Evolutionary conservation across 2,888 invertebrate species (phyloP), one percentile per base, ranked within the genome.

Genomic region (Lepidocyrtoides sp.): DNA sequence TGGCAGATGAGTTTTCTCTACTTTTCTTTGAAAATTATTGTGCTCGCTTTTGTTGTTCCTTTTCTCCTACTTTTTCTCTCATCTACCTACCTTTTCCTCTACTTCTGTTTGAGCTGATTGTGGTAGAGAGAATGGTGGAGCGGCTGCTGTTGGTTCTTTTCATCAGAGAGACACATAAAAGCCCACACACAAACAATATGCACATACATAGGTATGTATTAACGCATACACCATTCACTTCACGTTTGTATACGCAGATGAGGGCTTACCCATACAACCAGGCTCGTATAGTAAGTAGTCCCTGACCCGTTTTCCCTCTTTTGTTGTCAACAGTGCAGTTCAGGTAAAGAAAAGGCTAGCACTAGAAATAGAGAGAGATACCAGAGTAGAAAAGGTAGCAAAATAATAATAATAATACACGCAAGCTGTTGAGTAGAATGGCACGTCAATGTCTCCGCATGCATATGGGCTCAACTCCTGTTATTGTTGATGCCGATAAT

Each of bases 281-380:
- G n/a, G n/a, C 48, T 48, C 7, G 48, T 48, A 2, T 48, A 36
- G 36, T 36, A 36, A n/a, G 51, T 72, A 81, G 81, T 57, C 81
- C 81, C 81, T 81, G 81, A 81, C 81, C 81, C 60, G 81, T 20
- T 81, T 81, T 81, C 23, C 17, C 77, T 77, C 72, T 77, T 77
- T 51, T 75, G 77, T 51, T 77, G 51, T 17, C 77, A 51, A 7
- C 77, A 77, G 32, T 29, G 20, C 26, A 26, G 17, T n/a, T n/a
- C 5, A 2, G 8, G 57, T 3, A 57, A 23, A 57, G 51, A 77
- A 29, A 44, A 36, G 29, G 32, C 14, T 5, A 44, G 36, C 48
- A 48, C 14, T 41, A 26, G 8, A 66, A 41, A 7, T 12, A 75
- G 26, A 8, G 36, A 32, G 8, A 32, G n/a, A 23, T 10, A 14